Evolutionary conservation across 2,797 vertebrate species (phyloP).

Genomic region (Lacerta agilis): DNA sequence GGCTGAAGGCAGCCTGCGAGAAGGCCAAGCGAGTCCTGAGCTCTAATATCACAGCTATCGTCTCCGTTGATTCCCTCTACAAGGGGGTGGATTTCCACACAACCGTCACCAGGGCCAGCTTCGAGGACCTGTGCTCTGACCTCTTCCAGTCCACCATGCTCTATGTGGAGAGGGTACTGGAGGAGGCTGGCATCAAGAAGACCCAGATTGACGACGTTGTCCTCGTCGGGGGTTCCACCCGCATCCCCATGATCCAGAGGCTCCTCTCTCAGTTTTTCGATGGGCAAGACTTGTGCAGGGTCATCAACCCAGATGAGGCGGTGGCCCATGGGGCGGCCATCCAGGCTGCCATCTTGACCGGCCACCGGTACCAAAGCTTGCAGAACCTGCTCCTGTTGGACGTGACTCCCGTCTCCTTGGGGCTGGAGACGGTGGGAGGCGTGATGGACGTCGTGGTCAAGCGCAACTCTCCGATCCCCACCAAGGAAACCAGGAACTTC

Average conservation of each 20-base stretch:
- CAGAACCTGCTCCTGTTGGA: constrained; percentile 83
- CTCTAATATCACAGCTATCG: background rate
- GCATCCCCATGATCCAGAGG: constrained; percentile 57
- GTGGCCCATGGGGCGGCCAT: constrained; percentile 53
- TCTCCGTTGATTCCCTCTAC: constrained; percentile 52
- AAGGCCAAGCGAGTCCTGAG: constrained; percentile 34
- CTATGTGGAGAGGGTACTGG: constrained; percentile 39
- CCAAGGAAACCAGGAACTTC: constrained; percentile 83
- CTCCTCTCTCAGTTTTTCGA: constrained; percentile 56
- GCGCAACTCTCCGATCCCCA: constrained; percentile 82
- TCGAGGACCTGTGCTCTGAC: constrained; percentile 58
- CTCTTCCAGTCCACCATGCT: constrained; percentile 52
- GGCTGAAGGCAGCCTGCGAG: constrained; percentile 41
- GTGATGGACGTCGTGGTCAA: constrained; percentile 81
- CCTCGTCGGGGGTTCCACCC: constrained; percentile 52
- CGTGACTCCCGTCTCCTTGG: constrained; percentile 80
- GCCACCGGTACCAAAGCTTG: constrained; percentile 72
- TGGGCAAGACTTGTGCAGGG: constrained; percentile 46
- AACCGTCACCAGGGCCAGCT: constrained; percentile 34
- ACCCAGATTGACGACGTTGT: constrained; percentile 49
- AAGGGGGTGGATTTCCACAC: constrained; percentile 51
- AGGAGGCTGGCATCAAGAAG: constrained; percentile 50
- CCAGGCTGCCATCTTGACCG: constrained; percentile 30
- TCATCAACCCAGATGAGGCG: constrained; percentile 50
- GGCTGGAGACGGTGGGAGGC: constrained; percentile 81